Conservation (phyloP, 1,140 invertebrate genomes). For the Phymorhynchus buccinoides region DNA sequence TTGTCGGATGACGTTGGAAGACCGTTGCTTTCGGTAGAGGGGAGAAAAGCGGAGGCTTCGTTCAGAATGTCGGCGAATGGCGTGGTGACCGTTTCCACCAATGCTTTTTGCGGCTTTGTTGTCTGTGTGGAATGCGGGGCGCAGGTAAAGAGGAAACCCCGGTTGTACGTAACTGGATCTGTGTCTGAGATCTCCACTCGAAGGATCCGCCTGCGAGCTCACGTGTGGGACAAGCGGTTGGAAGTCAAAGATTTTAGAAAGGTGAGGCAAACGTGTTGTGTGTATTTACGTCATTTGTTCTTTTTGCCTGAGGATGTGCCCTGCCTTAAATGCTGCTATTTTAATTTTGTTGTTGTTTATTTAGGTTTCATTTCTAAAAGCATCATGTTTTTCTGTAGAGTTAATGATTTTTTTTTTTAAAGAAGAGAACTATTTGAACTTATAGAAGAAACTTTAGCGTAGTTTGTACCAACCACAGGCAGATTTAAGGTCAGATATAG, state of each 20-base stretch:
- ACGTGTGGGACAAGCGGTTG: background rate
- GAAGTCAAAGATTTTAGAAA: slow-evolving; percentile 11
- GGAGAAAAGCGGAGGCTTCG: too few species aligned
- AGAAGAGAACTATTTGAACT: too few species aligned
- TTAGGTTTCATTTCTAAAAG: too few species aligned
- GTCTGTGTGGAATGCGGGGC: background rate
- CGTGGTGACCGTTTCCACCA: background rate
- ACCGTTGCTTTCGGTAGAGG: too few species aligned
- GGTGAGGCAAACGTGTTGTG: too few species aligned
- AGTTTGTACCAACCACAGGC: too few species aligned
- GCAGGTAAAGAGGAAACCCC: background rate
- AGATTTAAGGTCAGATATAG: too few species aligned
- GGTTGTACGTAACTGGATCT: background rate
- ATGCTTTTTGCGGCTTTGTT: background rate
- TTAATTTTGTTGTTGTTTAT: too few species aligned
- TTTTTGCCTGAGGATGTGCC: background rate
- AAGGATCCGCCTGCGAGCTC: background rate
- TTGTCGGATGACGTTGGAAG: background rate
- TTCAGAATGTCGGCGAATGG: background rate
- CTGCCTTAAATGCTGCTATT: background rate
- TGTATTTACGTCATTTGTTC: background rate
- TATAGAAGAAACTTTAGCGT: too few species aligned
- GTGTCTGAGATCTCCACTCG: background rate
- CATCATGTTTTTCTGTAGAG: too few species aligned
- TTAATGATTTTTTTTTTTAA: too few species aligned